Evolutionary conservation across 2,113 vertebrate species (phyloP), one percentile per base, ranked within the genome.

Genomic region (Riparia riparia): DNA sequence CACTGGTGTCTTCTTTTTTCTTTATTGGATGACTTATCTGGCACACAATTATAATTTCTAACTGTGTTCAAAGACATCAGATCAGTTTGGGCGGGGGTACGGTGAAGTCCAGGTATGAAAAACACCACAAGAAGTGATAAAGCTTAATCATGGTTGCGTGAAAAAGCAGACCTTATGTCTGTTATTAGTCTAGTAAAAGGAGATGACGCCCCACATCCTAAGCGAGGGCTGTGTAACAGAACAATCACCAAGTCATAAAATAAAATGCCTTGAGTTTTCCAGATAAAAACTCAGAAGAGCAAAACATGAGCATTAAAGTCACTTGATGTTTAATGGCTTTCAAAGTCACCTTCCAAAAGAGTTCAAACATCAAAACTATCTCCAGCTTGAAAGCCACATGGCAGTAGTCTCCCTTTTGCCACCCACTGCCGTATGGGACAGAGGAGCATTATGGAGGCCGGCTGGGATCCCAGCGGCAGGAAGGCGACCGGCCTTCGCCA

Each of bases 281-380:
- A 64, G 57, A 56, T 57, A 74, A 70, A 94, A 90, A 86, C 56
- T 64, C 31, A 1, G 24, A 68, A 69, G 22, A 92, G 70, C 31
- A 81, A 68, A 92, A 63, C 20, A 76, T 14, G 41, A 95, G 32
- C 64, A 71, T 50, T 68, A 50, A 92, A 94, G 73, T 82, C 89
- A 94, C 91, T 80, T 91, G 66, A 66, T 76, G 86, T 78, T 90
- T 86, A 70, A 95, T 45, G 37, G 78, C 76, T 92, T 86, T 83
- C 56, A 2, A 63, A 91, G 61, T 78, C 60, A 60, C 47, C 74
- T 77, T 60, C 44, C 47, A 42, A 47, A 84, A 64, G 80, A 90
- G 42, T 53, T 86, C 56, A 42, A 65, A 82, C 25, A 69, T 39
- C 73, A 88, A 82, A 85, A 64, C 57, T 80, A 80, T 74, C 21